A percentile compares a stretch with the other conserved stretches of the same genome.
Conservation (phyloP, 1,140 invertebrate genomes). For the Phymastichus coffea region DNA sequence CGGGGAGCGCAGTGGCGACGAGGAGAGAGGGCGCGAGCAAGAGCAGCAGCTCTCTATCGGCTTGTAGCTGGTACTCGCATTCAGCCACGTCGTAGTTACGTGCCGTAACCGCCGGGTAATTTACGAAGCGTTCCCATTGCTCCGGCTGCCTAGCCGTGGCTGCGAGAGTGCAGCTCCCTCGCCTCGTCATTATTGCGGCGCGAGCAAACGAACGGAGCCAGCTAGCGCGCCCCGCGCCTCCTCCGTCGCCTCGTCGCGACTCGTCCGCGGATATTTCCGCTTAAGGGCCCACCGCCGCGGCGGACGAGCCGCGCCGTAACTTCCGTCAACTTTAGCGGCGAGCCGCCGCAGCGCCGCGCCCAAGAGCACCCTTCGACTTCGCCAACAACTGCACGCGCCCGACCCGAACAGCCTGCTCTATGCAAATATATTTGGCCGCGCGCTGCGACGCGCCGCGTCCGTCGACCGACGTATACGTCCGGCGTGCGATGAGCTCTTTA, state of each 20-base stretch:
- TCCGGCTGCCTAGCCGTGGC: too few relatives aligned
- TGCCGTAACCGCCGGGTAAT: constrained; percentile 29
- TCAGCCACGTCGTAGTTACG: constrained; percentile 12
- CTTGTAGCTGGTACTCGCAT: neutral
- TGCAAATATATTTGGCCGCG: constrained; percentile 30
- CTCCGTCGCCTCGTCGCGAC: constrained; percentile 14
- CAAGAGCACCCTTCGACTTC: constrained; percentile 35
- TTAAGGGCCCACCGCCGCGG: constrained; percentile 27
- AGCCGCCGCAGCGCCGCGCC: constrained; percentile 2
- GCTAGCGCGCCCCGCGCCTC: neutral
- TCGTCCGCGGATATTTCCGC: constrained; percentile 32
- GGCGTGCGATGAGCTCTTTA: too few relatives aligned
- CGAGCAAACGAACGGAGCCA: constrained; percentile 14
- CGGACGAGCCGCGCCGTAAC: constrained; percentile 32
- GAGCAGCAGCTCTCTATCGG: constrained; percentile 6
- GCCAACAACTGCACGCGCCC: constrained; percentile 1
- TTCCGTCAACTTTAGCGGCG: constrained; percentile 30
- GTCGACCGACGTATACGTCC: too few relatives aligned
- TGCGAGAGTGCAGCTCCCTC: constrained; percentile 17
- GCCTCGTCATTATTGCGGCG: constrained; percentile 30
- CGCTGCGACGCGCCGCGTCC: neutral
- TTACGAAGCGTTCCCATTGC: constrained; percentile 33
- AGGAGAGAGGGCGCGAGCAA: too few relatives aligned
- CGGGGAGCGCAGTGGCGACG: too few relatives aligned
- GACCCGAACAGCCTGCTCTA: constrained; percentile 23